A percentile compares a stretch with the other conserved stretches of the same genome.
phyloP scores from a whole-genome alignment of 2,113 vertebrate genomes.

The Ammospiza caudacuta region DNA sequence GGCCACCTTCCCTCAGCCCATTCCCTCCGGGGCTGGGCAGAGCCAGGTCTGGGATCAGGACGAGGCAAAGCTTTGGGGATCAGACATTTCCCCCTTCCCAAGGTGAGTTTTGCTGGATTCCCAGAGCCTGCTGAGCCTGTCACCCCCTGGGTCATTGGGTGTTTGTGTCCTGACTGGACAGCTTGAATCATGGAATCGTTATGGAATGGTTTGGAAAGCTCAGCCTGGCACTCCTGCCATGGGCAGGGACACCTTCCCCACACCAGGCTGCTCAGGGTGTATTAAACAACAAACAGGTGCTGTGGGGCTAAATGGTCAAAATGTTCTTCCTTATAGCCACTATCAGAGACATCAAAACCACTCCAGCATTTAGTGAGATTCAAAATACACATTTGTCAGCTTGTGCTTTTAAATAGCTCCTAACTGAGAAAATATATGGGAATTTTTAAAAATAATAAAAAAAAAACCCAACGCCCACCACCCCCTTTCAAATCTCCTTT shows the following conservation, averaged over 20 bases:
- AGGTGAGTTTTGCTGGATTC: neutral
- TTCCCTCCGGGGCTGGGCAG: neutral
- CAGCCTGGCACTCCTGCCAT: neutral
- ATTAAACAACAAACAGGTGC: neutral
- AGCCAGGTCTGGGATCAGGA: neutral
- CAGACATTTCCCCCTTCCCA: fast-evolving
- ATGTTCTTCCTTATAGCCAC: neutral
- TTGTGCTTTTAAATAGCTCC: neutral
- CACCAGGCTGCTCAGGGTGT: neutral
- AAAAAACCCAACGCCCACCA: neutral
- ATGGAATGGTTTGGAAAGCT: neutral
- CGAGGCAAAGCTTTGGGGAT: neutral
- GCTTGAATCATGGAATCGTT: fast-evolving
- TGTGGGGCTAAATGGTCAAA: neutral
- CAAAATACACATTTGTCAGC: neutral
- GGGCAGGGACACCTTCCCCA: neutral
- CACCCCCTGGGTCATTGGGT: fast-evolving
- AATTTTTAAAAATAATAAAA: neutral
- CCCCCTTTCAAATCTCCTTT: conserved; percentile 61
- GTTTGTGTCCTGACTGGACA: neutral
- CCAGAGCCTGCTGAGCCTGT: fast-evolving
- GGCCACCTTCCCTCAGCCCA: neutral
- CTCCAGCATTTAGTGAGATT: neutral
- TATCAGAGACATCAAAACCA: neutral
- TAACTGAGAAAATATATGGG: conserved; percentile 7